Evolutionary conservation across 2,797 vertebrate genomes (phyloP).

Genomic region (Siniperca undulata): DNA sequence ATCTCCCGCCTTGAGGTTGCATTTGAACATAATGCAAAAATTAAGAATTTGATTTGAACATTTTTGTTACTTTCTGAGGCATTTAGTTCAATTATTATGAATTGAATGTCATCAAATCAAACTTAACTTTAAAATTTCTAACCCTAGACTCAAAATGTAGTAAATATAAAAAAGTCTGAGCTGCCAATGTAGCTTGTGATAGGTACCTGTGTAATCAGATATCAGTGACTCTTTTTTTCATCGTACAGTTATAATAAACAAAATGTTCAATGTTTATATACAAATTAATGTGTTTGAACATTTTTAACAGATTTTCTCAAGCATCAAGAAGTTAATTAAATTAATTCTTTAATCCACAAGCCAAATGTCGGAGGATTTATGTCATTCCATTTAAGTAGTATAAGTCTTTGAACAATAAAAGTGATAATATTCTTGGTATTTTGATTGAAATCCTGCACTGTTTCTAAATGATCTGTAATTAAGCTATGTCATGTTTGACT

Average conservation of each 20-base stretch:
- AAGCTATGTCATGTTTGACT: slow-evolving; percentile 26
- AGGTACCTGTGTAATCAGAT: neutral
- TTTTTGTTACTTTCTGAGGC: neutral
- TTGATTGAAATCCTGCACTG: slow-evolving; percentile 13
- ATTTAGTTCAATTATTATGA: neutral
- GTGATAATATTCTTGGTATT: slow-evolving; percentile 26
- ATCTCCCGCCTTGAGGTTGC: neutral
- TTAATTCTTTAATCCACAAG: slow-evolving; percentile 34
- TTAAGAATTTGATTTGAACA: neutral
- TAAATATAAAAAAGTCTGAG: neutral
- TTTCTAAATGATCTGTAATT: slow-evolving; percentile 14
- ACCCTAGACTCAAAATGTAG: neutral
- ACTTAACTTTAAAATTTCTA: neutral
- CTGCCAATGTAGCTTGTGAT: neutral
- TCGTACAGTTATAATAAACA: neutral
- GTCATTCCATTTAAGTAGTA: slow-evolving; percentile 15
- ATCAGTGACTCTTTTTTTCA: neutral
- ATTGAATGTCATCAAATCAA: neutral
- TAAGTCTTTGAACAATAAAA: slow-evolving; percentile 31
- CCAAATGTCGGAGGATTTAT: slow-evolving; percentile 32
- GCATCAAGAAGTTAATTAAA: slow-evolving; percentile 7
- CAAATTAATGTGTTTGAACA: neutral
- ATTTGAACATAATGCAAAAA: neutral
- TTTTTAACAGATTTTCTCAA: slow-evolving; percentile 18
- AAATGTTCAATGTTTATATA: neutral